Conservation (phyloP, 2,113 vertebrate species). For the Oostethus manadensis region DNA sequence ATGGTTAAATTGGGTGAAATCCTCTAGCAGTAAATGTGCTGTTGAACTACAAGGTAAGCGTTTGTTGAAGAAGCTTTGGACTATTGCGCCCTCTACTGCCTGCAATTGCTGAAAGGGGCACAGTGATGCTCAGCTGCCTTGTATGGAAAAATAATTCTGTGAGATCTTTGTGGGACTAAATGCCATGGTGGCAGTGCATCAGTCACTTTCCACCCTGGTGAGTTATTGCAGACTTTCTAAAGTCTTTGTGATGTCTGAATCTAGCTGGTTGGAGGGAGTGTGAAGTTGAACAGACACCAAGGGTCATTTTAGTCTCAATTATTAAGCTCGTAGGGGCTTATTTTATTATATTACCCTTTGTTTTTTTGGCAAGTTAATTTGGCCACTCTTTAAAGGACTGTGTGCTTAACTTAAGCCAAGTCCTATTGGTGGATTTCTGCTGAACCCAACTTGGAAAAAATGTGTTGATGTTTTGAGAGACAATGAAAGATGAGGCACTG, state of each 20-base stretch:
- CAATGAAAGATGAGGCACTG: neutral
- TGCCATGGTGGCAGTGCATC: slow-evolving; percentile 49
- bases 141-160: slow-evolving; percentile 50
- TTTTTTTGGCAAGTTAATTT: slow-evolving; percentile 2
- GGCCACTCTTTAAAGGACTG: neutral
- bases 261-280: slow-evolving; percentile 21
- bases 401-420: slow-evolving; percentile 15
- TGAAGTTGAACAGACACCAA: slow-evolving; percentile 35
- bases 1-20: slow-evolving; percentile 21
- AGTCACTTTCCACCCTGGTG: slow-evolving; percentile 46
- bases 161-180: slow-evolving; percentile 24
- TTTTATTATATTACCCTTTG: slow-evolving; percentile 33
- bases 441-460: neutral
- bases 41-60: slow-evolving; percentile 11
- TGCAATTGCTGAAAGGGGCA: slow-evolving; percentile 25
- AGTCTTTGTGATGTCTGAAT: slow-evolving; percentile 40
- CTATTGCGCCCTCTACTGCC: slow-evolving; percentile 31
- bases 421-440: neutral
- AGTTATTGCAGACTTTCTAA: slow-evolving; percentile 46
- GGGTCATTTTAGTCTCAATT: slow-evolving; percentile 39
- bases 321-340: slow-evolving; percentile 33
- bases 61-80: neutral
- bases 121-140: slow-evolving; percentile 41
- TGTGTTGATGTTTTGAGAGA: neutral
- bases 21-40: neutral